Base-by-base conservation (phyloP, 2,888 invertebrate species). In the Mystacides longicornis region DNA sequence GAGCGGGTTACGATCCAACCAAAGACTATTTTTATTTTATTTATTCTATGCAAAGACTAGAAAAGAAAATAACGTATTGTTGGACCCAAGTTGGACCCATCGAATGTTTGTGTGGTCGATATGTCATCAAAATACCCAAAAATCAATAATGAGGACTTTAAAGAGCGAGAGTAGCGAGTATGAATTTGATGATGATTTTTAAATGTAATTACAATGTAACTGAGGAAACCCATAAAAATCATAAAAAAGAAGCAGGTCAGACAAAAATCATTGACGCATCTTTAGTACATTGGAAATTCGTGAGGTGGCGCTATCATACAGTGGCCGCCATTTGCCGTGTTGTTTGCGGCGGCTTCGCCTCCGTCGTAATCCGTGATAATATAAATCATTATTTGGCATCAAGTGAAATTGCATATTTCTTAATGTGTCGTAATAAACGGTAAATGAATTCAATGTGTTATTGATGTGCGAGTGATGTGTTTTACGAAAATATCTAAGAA, bases 371-470 rank as follows among this genome's bases (percentile, higher is more conserved):
- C 59, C 54, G 57, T 56, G 43, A 59, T 54, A 59, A 57, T 59
- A 54, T 51, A 50, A 49, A 47, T 50, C 49, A 49, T 45, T 23
- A 51, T 64, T 68, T 69, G 67, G 69, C 71, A 74, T 74, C 72
- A 66, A 64, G 63, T 62, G 60, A 69, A 70, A 68, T 70, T 71
- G 69, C 66, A 66, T 64, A 66, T 71, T 71, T 71, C 71, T 71
- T 64, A 67, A 67, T 66, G 65, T 64, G 70, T 69, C 68, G 52
- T 69, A 66, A 63, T 66, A 65, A 67, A 65, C 70, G 69, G 68
- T 64, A 67, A 67, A 71, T 67, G 67, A 66, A 67, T 68, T 67
- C 70, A 67, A 68, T 67, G 64, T 68, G 71, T 68, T 75, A 73
- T 74, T 76, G 11, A 7, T 20, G 45, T 19, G 37, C 37, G 14